Evolutionary conservation across 1,140 invertebrate species (phyloP), one percentile per base, ranked within the genome.

Genomic region (Lepidotrigona ventralis): DNA sequence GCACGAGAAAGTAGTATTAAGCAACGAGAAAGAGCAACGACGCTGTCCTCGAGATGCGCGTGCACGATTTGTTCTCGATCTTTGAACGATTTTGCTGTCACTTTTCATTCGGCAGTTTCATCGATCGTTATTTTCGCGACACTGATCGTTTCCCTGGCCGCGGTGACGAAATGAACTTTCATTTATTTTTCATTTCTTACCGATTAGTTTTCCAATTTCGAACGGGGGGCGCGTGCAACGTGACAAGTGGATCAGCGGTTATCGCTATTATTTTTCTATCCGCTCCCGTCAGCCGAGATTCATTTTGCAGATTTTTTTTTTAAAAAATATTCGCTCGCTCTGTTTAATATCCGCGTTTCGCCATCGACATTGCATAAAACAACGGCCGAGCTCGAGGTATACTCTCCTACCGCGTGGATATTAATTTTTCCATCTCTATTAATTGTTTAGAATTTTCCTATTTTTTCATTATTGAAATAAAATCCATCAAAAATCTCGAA

Each of bases 1-100:
- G 58, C 58, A 76, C 74, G 46, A 54, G 66, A 83, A 83, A 75
- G 46, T n/a, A n/a, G 81, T 51, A 72, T 76, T 72, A 72, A 72
- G 66, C 64, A 64, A 83, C 58, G 76, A 63, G 68, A 83, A 66
- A 78, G 76, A 79, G 39, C 29, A 51, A 53, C 72, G 26, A 19
- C 53, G 54, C 8, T 39, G 68, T 70, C 81, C 72, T 64, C 26
- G 68, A 58, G 73, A n/a, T 8, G 56, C 56, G 75, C 63, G n/a
- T 21, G 19, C 53, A 21, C 69, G 56, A 73, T 63, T 63, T 23
- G 69, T 39, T 39, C 39, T 54, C 19, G 54, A 79, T 51, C 68
- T n/a, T 70, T 39, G 39, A 19, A 29, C 17, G 8, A 2, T 33
- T 66, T 9, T 14, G 12, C 12, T 4, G 23, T 9, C 19, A 46